Percentiles rank a stretch among this genome's conserved stretches.
phyloP scores from a whole-genome alignment of 1,140 invertebrate species.

The Penaeus vannamei region DNA sequence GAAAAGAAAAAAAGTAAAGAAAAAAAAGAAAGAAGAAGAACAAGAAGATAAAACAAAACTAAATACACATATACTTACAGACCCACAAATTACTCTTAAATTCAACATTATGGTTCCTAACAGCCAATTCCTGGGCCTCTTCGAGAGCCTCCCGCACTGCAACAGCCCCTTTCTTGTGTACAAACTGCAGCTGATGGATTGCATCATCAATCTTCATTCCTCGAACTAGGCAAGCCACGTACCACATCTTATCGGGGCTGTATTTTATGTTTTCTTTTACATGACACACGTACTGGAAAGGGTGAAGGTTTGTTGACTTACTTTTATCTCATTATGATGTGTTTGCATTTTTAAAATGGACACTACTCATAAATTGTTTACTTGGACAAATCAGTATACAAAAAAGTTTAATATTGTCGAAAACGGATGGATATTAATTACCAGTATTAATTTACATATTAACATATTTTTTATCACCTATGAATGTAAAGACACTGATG shows the following conservation, averaged over 20 bases:
- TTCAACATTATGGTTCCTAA: constrained; percentile 93
- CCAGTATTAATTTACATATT: too few species aligned
- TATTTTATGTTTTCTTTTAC: constrained; percentile 88
- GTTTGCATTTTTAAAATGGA: too few species aligned
- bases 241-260: constrained; percentile 93
- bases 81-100: constrained; percentile 97
- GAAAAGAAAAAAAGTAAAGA: too few species aligned
- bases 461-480: too few species aligned
- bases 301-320: too few species aligned
- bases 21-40: background rate
- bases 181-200: constrained; percentile 88
- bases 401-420: too few species aligned
- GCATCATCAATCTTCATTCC: constrained; percentile 96
- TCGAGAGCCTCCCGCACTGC: constrained; percentile 85
- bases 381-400: too few species aligned
- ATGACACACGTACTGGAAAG: constrained; percentile 79
- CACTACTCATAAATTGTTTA: too few species aligned
- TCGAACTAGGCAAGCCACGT: constrained; percentile 86
- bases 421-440: too few species aligned
- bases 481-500: too few species aligned
- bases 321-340: too few species aligned
- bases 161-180: constrained; percentile 85
- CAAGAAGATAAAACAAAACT: constrained; percentile 2
- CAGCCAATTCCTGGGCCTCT: constrained; percentile 91
- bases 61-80: constrained; percentile 77